Percentiles rank a stretch among this genome's conserved stretches.
These are phyloP conservation scores for Daphoenositta chrysoptera DNA, from an alignment of 2,113 vertebrate genomes.

Conservation along the genomic window DNA sequence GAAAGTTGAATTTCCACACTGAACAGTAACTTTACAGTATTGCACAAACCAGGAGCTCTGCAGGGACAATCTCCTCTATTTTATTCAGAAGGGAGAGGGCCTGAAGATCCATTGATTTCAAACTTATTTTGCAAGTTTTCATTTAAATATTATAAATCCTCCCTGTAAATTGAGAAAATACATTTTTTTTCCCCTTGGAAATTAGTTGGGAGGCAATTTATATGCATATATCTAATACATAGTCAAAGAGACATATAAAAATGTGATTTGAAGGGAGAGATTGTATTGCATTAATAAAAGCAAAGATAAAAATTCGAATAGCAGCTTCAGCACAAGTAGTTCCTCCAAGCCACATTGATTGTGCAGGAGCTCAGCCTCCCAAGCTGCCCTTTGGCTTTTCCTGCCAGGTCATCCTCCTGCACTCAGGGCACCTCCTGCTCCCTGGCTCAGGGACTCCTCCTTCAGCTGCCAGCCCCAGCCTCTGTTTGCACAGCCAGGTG, in stretches of 20 bases:
- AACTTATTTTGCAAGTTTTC: neutral
- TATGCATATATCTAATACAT: neutral
- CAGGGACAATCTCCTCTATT: neutral
- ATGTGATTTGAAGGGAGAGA: neutral
- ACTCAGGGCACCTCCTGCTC: neutral
- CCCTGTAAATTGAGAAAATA: neutral
- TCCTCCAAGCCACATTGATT: neutral
- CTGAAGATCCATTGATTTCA: neutral
- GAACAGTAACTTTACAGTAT: neutral
- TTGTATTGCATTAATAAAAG: neutral
- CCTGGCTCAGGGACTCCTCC: neutral
- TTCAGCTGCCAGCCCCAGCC: neutral
- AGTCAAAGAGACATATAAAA: neutral
- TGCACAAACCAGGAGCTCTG: neutral
- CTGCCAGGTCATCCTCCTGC: neutral
- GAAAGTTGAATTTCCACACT: neutral
- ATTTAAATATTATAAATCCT: neutral
- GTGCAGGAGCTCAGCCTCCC: neutral
- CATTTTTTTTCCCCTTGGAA: neutral
- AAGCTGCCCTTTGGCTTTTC: neutral
- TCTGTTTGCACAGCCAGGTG: neutral
- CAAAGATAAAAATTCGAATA: neutral
- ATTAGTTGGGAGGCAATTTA: neutral
- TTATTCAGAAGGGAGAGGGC: neutral
- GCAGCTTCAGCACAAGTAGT: neutral